Conservation (phyloP, 2,113 vertebrate genomes). For the Falcunculus frontatus region DNA sequence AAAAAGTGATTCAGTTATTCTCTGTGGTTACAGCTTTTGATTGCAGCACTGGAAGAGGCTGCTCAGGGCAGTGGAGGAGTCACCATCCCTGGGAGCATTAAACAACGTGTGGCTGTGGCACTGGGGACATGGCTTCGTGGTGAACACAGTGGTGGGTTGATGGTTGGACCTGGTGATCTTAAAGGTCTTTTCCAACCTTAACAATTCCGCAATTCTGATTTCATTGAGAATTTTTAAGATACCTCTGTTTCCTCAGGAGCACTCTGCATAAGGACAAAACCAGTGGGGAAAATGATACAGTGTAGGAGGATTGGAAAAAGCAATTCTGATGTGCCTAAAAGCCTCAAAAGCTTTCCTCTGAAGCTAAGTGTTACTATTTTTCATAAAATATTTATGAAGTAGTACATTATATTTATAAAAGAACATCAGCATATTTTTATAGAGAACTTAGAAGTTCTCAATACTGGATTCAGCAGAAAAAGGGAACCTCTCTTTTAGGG, state of each 20-base stretch:
- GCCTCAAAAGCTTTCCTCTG: neutral
- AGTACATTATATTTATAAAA: neutral
- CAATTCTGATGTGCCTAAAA: neutral
- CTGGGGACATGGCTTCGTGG: rapidly evolving
- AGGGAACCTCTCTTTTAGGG: neutral
- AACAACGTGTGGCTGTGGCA: neutral
- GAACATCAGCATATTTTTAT: neutral
- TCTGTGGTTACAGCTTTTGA: neutral
- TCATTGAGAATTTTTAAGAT: rapidly evolving
- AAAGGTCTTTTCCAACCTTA: neutral
- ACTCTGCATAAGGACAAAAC: neutral
- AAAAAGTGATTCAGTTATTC: neutral
- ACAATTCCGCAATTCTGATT: neutral
- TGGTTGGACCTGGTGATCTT: too few relatives aligned
- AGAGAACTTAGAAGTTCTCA: neutral
- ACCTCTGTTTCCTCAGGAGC: neutral
- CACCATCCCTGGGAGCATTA: neutral
- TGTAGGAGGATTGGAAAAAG: neutral
- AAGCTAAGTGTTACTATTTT: neutral
- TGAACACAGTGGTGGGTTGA: rapidly evolving
- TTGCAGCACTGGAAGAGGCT: neutral
- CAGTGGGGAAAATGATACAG: neutral
- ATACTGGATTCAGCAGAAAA: neutral
- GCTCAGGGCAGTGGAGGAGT: neutral
- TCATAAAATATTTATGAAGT: neutral